These are phyloP conservation scores for Caenorhabditis uteleia DNA, from an alignment of 2,888 invertebrate genomes.

Conservation along the genomic window DNA sequence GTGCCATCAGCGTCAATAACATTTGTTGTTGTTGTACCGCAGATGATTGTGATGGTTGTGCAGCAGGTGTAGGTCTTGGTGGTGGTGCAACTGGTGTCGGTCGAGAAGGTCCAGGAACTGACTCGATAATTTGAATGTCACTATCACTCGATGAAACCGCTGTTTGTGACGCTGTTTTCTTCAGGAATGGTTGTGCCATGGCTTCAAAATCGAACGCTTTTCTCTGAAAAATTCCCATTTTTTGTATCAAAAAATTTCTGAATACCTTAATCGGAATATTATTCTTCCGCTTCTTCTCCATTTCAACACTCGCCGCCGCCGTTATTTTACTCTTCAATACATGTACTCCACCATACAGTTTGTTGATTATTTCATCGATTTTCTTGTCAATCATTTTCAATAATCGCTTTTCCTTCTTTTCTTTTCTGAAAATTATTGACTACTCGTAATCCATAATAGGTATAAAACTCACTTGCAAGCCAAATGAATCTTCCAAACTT, in stretches of 20 bases:
- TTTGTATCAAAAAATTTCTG: too few relatives aligned
- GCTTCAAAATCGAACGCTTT: not conserved
- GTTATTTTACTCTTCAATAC: not conserved
- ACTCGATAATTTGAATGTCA: too few relatives aligned
- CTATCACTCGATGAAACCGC: too few relatives aligned
- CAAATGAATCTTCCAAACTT: conserved; percentile 17
- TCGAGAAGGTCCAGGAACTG: too few relatives aligned
- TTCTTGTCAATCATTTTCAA: conserved; percentile 8
- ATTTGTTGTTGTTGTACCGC: too few relatives aligned
- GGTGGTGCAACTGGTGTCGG: too few relatives aligned
- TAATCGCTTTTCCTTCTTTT: conserved; percentile 8
- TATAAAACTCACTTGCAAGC: conserved; percentile 3
- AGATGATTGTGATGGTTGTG: too few relatives aligned
- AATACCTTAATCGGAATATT: too few relatives aligned
- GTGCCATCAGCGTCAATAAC: too few relatives aligned
- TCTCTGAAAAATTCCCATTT: not conserved
- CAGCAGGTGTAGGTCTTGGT: too few relatives aligned
- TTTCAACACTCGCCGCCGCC: not conserved
- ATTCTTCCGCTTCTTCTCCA: not conserved
- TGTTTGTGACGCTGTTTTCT: not conserved
- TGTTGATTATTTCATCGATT: conserved; percentile 3
- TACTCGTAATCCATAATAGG: not conserved
- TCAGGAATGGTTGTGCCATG: not conserved
- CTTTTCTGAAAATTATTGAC: conserved; percentile 1
- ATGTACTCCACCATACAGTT: conserved; percentile 7